A percentile compares a stretch with the other conserved stretches of the same genome.
Conservation (phyloP, 2,888 invertebrate species). For the Acanthococcus lagerstroemiae region DNA sequence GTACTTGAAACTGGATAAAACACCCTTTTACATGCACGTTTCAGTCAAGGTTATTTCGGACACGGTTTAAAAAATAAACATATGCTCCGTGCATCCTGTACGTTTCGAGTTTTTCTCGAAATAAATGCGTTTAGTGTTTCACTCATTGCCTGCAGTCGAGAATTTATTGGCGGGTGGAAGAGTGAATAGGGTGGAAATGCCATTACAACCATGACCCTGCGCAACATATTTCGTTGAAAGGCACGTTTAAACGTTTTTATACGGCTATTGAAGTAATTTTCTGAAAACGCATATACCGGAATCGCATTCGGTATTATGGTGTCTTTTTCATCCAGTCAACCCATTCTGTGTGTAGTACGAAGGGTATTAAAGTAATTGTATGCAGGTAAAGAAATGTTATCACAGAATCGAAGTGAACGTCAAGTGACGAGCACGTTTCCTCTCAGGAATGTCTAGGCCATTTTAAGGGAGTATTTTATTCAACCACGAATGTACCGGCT, state of each 20-base stretch:
- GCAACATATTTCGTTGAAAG: conserved; percentile 19
- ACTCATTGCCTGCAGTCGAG: not conserved
- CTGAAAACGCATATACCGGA: not conserved
- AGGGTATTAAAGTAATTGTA: too few relatives aligned
- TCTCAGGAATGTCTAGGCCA: too few relatives aligned
- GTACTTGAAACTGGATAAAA: conserved; percentile 26
- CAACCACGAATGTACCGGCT: too few relatives aligned
- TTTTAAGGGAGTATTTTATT: too few relatives aligned
- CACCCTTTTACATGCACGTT: conserved; percentile 19
- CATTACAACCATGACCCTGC: conserved; percentile 25
- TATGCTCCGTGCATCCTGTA: conserved; percentile 4
- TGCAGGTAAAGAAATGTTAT: too few relatives aligned
- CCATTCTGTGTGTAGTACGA: too few relatives aligned
- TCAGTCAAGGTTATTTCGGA: conserved; percentile 19
- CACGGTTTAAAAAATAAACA: conserved; percentile 10
- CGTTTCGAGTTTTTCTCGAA: not conserved
- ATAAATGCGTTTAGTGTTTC: not conserved
- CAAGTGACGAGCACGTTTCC: too few relatives aligned
- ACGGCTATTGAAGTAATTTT: conserved; percentile 23
- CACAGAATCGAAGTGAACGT: too few relatives aligned
- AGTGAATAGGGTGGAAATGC: conserved; percentile 4
- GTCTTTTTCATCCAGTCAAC: not conserved
- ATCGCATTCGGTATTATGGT: not conserved
- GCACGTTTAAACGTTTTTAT: conserved; percentile 11
- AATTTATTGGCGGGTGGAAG: not conserved